A percentile compares a stretch with the other conserved stretches of the same genome.
phyloP scores from a whole-genome alignment of 2,888 invertebrate genomes.

The Stenodema calcarata region DNA sequence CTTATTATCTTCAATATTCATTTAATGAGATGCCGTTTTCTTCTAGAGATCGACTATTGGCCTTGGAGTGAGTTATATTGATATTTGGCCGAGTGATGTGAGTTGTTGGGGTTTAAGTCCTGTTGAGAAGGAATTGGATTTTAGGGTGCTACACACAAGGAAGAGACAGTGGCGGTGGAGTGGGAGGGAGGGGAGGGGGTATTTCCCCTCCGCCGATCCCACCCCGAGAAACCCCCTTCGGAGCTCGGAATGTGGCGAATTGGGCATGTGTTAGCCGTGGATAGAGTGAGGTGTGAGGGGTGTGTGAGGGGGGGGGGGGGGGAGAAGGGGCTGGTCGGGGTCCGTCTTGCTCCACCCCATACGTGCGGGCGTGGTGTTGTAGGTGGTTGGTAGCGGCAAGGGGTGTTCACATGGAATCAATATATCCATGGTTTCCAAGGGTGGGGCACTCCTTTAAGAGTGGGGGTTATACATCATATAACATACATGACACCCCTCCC shows the following conservation, averaged over 20 bases:
- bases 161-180: constrained; percentile 19
- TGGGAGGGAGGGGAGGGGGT: background rate
- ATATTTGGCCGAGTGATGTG: background rate
- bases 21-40: background rate
- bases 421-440: constrained; percentile 56
- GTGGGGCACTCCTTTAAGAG: constrained; percentile 48
- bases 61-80: background rate
- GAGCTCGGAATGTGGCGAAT: constrained; percentile 42
- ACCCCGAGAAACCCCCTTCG: background rate
- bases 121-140: constrained; percentile 37
- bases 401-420: constrained; percentile 52
- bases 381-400: background rate
- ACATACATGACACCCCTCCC: constrained; percentile 53
- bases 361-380: constrained; percentile 4
- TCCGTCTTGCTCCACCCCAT: background rate
- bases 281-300: constrained; percentile 10
- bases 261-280: constrained; percentile 40
- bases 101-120: background rate
- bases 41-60: background rate
- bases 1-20: no score
- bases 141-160: constrained; percentile 16
- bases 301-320: background rate
- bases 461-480: constrained; percentile 56
- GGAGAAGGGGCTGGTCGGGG: background rate
- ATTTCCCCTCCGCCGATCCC: background rate